phyloP scores from a whole-genome alignment of 2,888 invertebrate species.

The Stenotaenia linearis region DNA sequence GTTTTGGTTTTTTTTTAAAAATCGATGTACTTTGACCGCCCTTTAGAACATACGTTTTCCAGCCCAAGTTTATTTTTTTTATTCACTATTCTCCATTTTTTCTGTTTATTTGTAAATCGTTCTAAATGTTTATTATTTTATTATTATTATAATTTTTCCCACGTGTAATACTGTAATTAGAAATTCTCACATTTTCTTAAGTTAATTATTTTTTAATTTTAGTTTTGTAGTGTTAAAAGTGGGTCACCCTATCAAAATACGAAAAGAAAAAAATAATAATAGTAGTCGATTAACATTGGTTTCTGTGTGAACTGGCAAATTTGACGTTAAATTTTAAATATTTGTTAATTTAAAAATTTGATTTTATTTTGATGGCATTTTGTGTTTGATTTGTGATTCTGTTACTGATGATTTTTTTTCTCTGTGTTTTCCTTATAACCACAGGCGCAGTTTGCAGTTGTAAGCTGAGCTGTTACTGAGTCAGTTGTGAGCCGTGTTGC shows the following conservation, averaged over 20 bases:
- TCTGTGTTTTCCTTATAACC: slow-evolving; percentile 35
- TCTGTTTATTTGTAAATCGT: too few relatives aligned
- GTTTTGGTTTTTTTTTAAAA: too few relatives aligned
- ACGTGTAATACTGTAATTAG: too few relatives aligned
- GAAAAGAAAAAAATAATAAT: too few relatives aligned
- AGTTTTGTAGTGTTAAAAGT: neutral
- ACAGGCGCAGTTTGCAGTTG: slow-evolving; percentile 35
- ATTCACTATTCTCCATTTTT: too few relatives aligned
- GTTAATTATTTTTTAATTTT: neutral
- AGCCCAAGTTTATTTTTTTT: too few relatives aligned
- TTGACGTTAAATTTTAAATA: neutral
- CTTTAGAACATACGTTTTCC: too few relatives aligned
- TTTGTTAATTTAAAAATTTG: neutral
- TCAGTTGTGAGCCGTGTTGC: slow-evolving; percentile 19
- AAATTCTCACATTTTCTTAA: too few relatives aligned
- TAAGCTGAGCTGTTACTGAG: slow-evolving; percentile 33
- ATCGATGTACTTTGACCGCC: too few relatives aligned
- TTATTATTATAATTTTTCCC: too few relatives aligned
- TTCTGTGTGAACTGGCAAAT: neutral
- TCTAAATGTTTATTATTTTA: too few relatives aligned
- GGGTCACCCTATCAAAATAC: neutral
- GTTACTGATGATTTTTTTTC: slow-evolving; percentile 34
- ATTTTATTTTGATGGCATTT: neutral
- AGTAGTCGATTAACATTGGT: neutral
- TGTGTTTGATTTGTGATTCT: neutral